Evolutionary conservation across 2,888 invertebrate species (phyloP).

Genomic region (Megalurothrips usitatus): DNA sequence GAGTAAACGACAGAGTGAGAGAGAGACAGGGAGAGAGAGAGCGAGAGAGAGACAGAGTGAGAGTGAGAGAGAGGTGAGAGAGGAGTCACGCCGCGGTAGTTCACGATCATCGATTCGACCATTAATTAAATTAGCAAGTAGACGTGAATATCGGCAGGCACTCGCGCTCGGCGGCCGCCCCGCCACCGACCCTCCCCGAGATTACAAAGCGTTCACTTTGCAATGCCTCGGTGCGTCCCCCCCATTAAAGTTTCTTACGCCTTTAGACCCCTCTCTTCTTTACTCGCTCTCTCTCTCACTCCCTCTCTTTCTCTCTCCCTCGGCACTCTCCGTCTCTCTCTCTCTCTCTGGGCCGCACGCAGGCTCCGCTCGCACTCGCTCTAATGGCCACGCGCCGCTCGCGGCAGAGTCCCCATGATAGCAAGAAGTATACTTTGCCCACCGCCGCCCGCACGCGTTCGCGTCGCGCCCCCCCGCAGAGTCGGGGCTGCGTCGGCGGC

Average conservation of each 20-base stretch:
- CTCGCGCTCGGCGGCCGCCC: neutral
- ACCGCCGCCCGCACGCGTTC: neutral
- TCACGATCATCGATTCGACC: neutral
- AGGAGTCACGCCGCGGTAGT: too few species aligned
- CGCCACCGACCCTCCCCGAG: neutral
- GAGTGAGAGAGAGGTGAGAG: too few species aligned
- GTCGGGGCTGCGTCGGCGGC: neutral
- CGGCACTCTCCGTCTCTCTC: neutral
- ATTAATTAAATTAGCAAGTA: slow-evolving; percentile 27
- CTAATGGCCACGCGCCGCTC: neutral
- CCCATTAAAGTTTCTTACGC: slow-evolving; percentile 24
- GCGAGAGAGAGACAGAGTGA: too few species aligned
- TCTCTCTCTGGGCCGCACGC: neutral
- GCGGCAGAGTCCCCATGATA: slow-evolving; percentile 4
- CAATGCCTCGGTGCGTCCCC: slow-evolving; percentile 16
- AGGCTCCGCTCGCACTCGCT: neutral
- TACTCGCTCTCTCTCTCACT: neutral
- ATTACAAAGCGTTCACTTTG: slow-evolving; percentile 25
- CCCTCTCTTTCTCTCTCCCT: neutral
- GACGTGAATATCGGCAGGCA: neutral
- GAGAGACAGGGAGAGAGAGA: too few species aligned
- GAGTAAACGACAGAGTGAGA: neutral
- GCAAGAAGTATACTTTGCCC: neutral
- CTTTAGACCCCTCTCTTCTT: neutral
- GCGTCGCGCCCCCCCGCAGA: neutral